Percentiles rank a stretch among this genome's conserved stretches.
These are phyloP conservation scores for Perithous albicinctus DNA, from an alignment of 2,888 invertebrate genomes.

Conservation along the genomic window DNA sequence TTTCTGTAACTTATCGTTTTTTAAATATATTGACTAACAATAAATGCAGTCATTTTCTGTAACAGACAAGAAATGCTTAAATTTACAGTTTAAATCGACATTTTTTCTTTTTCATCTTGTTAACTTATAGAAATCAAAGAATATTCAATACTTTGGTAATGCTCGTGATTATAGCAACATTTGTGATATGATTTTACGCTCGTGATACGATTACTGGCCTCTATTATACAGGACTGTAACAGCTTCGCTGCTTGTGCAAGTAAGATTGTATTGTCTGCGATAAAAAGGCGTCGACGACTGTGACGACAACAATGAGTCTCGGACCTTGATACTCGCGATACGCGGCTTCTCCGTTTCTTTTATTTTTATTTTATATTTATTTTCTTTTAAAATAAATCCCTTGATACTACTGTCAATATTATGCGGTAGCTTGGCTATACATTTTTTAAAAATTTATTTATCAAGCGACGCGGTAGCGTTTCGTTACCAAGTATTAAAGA, in stretches of 20 bases:
- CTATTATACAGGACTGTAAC: neutral
- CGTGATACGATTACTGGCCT: constrained; percentile 23
- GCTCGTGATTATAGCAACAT: neutral
- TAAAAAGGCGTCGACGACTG: constrained; percentile 2
- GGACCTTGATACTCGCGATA: constrained; percentile 1
- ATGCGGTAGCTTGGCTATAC: neutral
- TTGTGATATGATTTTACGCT: constrained; percentile 2
- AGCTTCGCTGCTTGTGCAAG: neutral
- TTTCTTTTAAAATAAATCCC: too few species aligned
- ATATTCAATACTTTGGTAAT: neutral
- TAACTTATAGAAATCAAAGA: neutral
- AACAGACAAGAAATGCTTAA: too few species aligned
- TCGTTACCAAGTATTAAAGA: too few species aligned
- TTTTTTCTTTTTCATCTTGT: neutral
- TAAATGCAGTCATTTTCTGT: too few species aligned
- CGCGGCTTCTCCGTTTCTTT: neutral
- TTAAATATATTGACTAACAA: too few species aligned
- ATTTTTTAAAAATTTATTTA: too few species aligned
- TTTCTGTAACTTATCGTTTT: too few species aligned
- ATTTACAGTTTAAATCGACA: neutral
- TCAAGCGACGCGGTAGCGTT: too few species aligned
- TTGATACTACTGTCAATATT: constrained; percentile 7
- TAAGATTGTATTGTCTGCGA: constrained; percentile 21
- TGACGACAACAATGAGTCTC: constrained; percentile 17
- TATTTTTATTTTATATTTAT: neutral